phyloP scores from a whole-genome alignment of 2,113 vertebrate genomes.

The Elephantulus edwardii region DNA sequence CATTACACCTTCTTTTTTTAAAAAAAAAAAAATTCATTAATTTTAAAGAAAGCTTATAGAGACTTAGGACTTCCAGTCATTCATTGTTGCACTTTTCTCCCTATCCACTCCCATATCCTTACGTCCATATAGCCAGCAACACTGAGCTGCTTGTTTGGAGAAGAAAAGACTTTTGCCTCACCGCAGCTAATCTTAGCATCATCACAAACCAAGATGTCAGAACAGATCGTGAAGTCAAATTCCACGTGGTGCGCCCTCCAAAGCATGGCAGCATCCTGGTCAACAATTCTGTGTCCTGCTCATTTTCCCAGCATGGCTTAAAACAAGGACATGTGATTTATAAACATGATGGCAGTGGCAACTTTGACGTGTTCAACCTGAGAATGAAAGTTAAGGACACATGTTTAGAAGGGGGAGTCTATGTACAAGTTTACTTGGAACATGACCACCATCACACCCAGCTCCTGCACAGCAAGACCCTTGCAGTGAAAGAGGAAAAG shows the following conservation, averaged over 20 bases:
- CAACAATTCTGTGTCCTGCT: conserved; percentile 72
- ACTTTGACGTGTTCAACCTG: conserved; percentile 89
- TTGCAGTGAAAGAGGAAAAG: conserved; percentile 93
- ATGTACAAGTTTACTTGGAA: conserved; percentile 88
- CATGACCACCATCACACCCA: conserved; percentile 86
- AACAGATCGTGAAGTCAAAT: conserved; percentile 84
- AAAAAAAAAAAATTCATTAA: no score
- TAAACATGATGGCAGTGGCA: conserved; percentile 85
- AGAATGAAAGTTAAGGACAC: conserved; percentile 84
- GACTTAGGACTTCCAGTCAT: no score
- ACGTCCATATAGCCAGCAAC: conserved; percentile 86
- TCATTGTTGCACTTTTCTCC: no score
- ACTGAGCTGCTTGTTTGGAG: conserved; percentile 91
- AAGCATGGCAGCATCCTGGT: conserved; percentile 86
- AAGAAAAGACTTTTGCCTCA: conserved; percentile 83
- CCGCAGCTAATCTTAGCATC: conserved; percentile 86
- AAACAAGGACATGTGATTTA: conserved; percentile 86
- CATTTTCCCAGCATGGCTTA: conserved; percentile 89
- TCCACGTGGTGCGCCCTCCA: conserved; percentile 82
- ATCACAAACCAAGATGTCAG: conserved; percentile 91
- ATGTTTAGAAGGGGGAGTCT: conserved; percentile 79
- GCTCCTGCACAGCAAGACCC: conserved; percentile 81
- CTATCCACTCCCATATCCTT: no score
- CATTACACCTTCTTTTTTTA: conserved; percentile 89
- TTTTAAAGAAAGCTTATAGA: no score